These are phyloP conservation scores for Somateria mollissima DNA, from an alignment of 2,797 vertebrate species.

Conservation along the genomic window DNA sequence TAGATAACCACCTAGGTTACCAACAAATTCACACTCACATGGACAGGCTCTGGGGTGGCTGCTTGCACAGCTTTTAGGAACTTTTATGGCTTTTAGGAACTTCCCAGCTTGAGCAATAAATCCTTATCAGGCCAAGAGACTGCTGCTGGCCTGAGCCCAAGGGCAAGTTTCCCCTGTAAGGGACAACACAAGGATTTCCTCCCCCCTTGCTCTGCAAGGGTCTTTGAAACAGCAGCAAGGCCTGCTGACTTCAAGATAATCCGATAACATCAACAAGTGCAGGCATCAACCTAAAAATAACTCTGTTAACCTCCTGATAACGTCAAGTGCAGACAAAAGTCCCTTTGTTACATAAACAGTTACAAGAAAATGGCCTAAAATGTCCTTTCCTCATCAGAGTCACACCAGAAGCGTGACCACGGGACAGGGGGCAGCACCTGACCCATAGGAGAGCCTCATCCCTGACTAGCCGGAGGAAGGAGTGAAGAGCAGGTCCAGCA, in stretches of 20 bases:
- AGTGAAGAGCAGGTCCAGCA: not conserved
- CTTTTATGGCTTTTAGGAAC: not conserved
- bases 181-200: constrained; percentile 55
- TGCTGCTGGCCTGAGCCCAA: not conserved
- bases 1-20: not conserved
- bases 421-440: not conserved
- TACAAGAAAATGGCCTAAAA: not conserved
- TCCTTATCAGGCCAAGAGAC: not conserved
- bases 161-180: not conserved
- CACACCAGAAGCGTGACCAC: fast-evolving
- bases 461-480: not conserved
- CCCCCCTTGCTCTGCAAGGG: not conserved
- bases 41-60: not conserved
- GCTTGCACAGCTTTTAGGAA: not conserved
- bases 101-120: not conserved
- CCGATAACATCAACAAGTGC: constrained; percentile 21
- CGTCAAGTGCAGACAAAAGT: not conserved
- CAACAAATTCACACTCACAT: not conserved
- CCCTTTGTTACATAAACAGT: constrained; percentile 32
- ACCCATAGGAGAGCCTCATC: not conserved
- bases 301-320: not conserved
- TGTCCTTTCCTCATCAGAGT: not conserved
- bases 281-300: constrained; percentile 35
- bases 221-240: not conserved
- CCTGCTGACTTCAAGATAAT: not conserved